Base-by-base conservation (phyloP, 1,140 invertebrate species). In the Rhopalosiphum maidis region DNA sequence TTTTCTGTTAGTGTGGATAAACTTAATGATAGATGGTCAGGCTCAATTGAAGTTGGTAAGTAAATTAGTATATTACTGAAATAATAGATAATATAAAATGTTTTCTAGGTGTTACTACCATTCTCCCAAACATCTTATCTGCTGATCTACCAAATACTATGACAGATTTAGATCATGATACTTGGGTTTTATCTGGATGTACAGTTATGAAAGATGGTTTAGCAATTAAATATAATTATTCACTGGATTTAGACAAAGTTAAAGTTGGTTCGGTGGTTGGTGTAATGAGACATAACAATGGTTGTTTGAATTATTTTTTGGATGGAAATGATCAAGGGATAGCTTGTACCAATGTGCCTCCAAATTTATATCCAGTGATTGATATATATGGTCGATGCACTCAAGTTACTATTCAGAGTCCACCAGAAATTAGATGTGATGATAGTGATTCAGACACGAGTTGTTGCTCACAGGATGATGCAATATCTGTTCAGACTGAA, bases 301-400 rank as follows among this genome's bases (percentile, higher is more conserved):
- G 97, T 41, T 97, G 96, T 93, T 96, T 99, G 18, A 98, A 99
- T 95, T 99, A 98, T 95, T 99, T 97, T 95, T 96, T 98, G 55
- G 97, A 99, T 95, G 98, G 98, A 1, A 96, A 98, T 94, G 98
- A 99, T 95, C 98, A 98, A 96, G 98, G 98, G 8, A 96, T 96
- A 22, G 98, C 98, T 0, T 99, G 98, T 95, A 96, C 96, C 43
- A 97, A 97, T 94, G 96, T 98, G 68, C 97, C 98, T 82, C 95
- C 96, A 87, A 97, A 97, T 95, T 97, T 99, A 92, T 99, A 98
- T 96, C 98, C 98, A n/a, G 98, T 99, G 1, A 97, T 99, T 60
- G 98, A 99, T 96, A 96, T 99, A 25, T 99, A 99, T 95, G 98
- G 98, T 11, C 98, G 98, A 95, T 99, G 98, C 95, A 98, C 98